These are phyloP conservation scores for Drosophila erecta DNA, from an alignment of 1,140 invertebrate genomes.

Conservation along the genomic window DNA sequence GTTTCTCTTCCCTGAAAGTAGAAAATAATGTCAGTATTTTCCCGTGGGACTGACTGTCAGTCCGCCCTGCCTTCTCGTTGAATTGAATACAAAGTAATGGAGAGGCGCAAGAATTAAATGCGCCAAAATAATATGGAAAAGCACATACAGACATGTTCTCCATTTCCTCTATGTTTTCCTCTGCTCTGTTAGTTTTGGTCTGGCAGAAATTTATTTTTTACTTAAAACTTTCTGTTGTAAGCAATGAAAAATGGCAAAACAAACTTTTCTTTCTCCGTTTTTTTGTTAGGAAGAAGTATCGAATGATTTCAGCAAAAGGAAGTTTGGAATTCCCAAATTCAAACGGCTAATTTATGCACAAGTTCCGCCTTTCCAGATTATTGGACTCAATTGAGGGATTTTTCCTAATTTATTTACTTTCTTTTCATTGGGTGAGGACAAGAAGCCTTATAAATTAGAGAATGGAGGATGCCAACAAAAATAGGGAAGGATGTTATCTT, in stretches of 20 bases:
- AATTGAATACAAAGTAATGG: constrained; percentile 41
- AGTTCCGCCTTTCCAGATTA: constrained; percentile 70
- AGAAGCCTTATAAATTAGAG: constrained; percentile 16
- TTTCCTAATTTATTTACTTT: constrained; percentile 73
- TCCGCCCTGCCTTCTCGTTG: constrained; percentile 38
- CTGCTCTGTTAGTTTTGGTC: constrained; percentile 54
- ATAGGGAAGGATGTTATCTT: background rate
- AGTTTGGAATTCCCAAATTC: constrained; percentile 76
- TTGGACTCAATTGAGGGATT: constrained; percentile 39
- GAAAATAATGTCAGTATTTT: constrained; percentile 47
- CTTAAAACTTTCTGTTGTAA: constrained; percentile 82
- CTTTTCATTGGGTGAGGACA: constrained; percentile 28
- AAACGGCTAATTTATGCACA: constrained; percentile 80
- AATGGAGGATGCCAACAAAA: background rate
- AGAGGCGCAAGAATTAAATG: constrained; percentile 25
- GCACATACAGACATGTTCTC: constrained; percentile 31
- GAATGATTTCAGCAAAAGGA: constrained; percentile 69
- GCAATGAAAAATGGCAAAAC: constrained; percentile 80
- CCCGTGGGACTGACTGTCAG: constrained; percentile 24
- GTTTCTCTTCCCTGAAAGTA: constrained; percentile 26
- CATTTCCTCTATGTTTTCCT: constrained; percentile 3
- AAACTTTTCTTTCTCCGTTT: constrained; percentile 65
- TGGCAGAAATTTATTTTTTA: constrained; percentile 80
- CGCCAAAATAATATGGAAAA: constrained; percentile 58
- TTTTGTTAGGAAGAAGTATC: constrained; percentile 60